These are phyloP conservation scores for Dascillus cervinus DNA, from an alignment of 2,888 invertebrate species.

Conservation along the genomic window DNA sequence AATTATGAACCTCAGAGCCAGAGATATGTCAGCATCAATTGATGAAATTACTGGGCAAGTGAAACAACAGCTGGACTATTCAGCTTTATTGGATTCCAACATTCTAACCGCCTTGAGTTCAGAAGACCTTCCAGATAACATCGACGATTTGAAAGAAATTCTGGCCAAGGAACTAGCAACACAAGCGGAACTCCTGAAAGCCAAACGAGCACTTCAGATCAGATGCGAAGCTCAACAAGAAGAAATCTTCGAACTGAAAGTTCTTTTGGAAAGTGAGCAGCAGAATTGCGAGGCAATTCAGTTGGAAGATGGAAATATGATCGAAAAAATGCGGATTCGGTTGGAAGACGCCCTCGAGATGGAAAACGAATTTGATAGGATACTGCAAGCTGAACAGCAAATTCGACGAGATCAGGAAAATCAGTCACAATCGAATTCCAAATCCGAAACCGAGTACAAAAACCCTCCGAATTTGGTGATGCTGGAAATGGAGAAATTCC, in stretches of 20 bases:
- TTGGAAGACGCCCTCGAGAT: conserved; percentile 57
- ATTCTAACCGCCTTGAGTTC: conserved; percentile 46
- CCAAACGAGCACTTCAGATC: conserved; percentile 44
- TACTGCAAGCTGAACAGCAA: conserved; percentile 48
- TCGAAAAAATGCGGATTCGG: conserved; percentile 56
- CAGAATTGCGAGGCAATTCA: conserved; percentile 49
- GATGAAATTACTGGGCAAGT: conserved; percentile 51
- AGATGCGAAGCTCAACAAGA: conserved; percentile 47
- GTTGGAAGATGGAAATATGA: conserved; percentile 59
- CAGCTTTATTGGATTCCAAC: conserved; percentile 52
- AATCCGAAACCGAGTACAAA: conserved; percentile 34
- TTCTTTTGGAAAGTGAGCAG: conserved; percentile 52
- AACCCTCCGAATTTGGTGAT: conserved; percentile 26
- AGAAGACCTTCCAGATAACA: conserved; percentile 2
- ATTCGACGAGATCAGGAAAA: conserved; percentile 36
- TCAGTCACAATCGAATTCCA: conserved; percentile 23
- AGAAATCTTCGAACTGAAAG: conserved; percentile 49
- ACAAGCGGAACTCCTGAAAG: conserved; percentile 43
- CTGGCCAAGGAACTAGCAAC: conserved; percentile 45
- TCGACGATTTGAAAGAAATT: conserved; percentile 37
- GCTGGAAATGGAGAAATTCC: conserved; percentile 23
- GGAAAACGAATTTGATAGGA: conserved; percentile 55
- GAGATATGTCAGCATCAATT: conserved; percentile 33
- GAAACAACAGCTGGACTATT: conserved; percentile 52
- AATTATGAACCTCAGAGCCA: conserved; percentile 28